Percentiles rank a stretch among this genome's conserved stretches.
These are phyloP conservation scores for Xiphophorus hellerii DNA, from an alignment of 2,113 vertebrate species.

Conservation along the genomic window DNA sequence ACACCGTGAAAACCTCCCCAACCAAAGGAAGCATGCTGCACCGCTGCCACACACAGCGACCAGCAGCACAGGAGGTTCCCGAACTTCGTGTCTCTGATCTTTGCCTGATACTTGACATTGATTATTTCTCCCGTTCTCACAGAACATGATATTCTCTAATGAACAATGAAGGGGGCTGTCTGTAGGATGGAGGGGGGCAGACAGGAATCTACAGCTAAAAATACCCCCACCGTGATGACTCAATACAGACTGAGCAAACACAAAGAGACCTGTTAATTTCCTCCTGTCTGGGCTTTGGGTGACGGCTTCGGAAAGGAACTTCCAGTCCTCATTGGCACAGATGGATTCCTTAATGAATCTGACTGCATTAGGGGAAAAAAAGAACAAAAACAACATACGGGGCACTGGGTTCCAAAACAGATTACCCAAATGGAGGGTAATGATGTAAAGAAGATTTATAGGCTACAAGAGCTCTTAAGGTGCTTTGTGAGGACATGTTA, in stretches of 20 bases:
- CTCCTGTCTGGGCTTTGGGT: constrained; percentile 7
- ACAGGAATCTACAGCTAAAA: constrained; percentile 74
- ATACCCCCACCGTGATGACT: constrained; percentile 69
- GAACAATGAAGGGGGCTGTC: constrained; percentile 15
- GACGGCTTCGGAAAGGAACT: constrained; percentile 16
- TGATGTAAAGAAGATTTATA: neutral
- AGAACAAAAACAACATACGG: neutral
- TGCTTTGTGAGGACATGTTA: neutral
- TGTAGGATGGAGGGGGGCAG: constrained; percentile 32
- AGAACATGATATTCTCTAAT: constrained; percentile 57
- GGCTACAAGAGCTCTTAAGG: neutral
- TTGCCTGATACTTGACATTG: constrained; percentile 49
- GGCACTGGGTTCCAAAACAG: neutral
- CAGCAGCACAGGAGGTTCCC: neutral
- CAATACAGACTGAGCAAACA: constrained; percentile 70
- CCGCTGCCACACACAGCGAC: constrained; percentile 9
- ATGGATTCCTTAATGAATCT: constrained; percentile 45
- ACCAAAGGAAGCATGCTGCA: neutral
- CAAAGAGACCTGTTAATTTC: constrained; percentile 49
- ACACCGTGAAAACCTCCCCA: constrained; percentile 33
- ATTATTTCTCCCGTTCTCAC: constrained; percentile 44
- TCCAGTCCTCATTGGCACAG: constrained; percentile 22
- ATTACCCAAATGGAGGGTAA: too few species aligned
- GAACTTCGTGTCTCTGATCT: constrained; percentile 23
- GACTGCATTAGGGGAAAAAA: neutral